Base-by-base conservation (phyloP, 2,888 invertebrate species). In the Melieria picta region DNA sequence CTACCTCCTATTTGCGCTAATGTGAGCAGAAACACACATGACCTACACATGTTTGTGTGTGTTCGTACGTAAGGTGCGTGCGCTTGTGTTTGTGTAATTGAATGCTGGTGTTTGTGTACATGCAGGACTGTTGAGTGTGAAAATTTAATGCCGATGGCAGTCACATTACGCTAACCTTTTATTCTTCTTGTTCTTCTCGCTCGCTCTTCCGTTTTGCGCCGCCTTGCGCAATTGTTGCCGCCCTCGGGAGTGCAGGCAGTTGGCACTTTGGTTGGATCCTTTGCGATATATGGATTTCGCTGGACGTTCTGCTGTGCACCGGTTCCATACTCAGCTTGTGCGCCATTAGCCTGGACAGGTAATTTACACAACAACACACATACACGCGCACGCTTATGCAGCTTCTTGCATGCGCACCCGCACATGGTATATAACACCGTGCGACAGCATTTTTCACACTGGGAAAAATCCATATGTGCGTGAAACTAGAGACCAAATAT, bases 251-350 rank as follows among this genome's bases (percentile, higher is more conserved):
- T 86, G 50, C 87, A 92, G 94, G 93, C 79, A 89, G 90, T 80
- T 98, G 98, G 98, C 91, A 93, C 80, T 91, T 98, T 67, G 97
- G 97, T 46, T 91, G 94, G 90, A 91, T 96, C 76, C 90, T 96
- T 61, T 94, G 94, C 84, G 94, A 95, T 83, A 92, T 94, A 76
- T 98, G 98, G 98, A 93, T 97, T 76, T 97, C 96, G 80, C 90
- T 91, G 88, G 98, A 98, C 87, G 95, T 98, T 68, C 91, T 97
- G 75, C 91, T 98, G 66, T 97, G 97, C 87, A 98, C 98, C 0
- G 96, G 97, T 0, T 97, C 96, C 73, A 98, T 98, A 81, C 90
- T 97, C 45, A 96, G 96, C 79, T 89, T 98, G 75, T 97, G 97
- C 84, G 97, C 96, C 74, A 98, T 98, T 87, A 96, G 96, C 80